A percentile compares a stretch with the other conserved stretches of the same genome.
Evolutionary conservation across 2,113 vertebrate species (phyloP).

Genomic region (Castor canadensis): DNA sequence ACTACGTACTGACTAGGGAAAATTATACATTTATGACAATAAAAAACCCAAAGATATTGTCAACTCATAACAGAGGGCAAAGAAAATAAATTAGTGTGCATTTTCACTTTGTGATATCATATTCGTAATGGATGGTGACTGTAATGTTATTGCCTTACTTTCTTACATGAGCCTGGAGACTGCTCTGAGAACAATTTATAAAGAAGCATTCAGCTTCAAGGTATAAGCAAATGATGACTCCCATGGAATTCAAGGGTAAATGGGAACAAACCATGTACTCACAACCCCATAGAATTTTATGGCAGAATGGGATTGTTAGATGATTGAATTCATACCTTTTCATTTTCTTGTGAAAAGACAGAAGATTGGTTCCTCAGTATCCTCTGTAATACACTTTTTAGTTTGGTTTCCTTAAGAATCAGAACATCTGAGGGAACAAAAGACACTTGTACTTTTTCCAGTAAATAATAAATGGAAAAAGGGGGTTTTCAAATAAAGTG

Average conservation of each 20-base stretch:
- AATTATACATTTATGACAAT: not conserved
- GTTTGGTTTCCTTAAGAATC: not conserved
- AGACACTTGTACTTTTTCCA: not conserved
- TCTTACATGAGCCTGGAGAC: not conserved
- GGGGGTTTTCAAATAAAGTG: not conserved
- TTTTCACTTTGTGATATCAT: not conserved
- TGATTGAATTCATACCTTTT: conserved; percentile 19
- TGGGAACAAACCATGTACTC: not conserved
- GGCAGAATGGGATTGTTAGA: not conserved
- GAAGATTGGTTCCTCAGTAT: not conserved
- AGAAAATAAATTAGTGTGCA: not conserved
- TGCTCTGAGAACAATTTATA: not conserved
- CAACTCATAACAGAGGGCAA: not conserved
- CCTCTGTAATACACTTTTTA: not conserved
- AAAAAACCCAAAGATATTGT: not conserved
- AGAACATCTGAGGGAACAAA: not conserved
- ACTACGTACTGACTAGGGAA: not conserved
- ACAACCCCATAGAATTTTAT: not conserved
- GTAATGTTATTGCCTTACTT: not conserved
- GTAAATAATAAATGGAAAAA: not conserved
- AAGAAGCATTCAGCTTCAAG: not conserved
- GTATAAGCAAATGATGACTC: not conserved
- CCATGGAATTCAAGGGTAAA: not conserved
- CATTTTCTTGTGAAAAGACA: not conserved
- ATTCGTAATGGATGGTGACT: not conserved